A percentile compares a stretch with the other conserved stretches of the same genome.
Conservation (phyloP, 1,140 invertebrate genomes). For the Euschistus heros region DNA sequence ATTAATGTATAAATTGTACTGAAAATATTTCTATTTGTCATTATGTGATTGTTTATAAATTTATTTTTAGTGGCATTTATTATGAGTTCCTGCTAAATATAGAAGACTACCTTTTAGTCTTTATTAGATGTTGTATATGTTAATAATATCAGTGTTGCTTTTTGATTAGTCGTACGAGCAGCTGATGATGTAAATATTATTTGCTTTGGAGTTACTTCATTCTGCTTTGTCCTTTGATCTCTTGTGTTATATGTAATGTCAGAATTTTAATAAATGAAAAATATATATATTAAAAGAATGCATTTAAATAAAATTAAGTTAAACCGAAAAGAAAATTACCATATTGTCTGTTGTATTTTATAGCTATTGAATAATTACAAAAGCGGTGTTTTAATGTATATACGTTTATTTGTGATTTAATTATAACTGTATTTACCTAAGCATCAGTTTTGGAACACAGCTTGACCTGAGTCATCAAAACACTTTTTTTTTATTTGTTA, state of each 20-base stretch:
- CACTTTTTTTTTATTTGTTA: too few relatives aligned
- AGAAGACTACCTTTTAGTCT: not conserved
- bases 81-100: slow-evolving; percentile 17
- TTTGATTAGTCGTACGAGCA: slow-evolving; percentile 3
- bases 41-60: slow-evolving; percentile 6
- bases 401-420: too few relatives aligned
- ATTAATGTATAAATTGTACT: not conserved
- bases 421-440: too few relatives aligned
- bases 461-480: too few relatives aligned
- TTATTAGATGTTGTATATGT: not conserved
- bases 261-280: not conserved
- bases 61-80: slow-evolving; percentile 11
- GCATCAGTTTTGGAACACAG: too few relatives aligned
- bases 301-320: too few relatives aligned
- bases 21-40: not conserved
- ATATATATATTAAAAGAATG: too few relatives aligned
- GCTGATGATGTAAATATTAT: slow-evolving; percentile 12
- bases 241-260: slow-evolving; percentile 12
- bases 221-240: slow-evolving; percentile 18
- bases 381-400: too few relatives aligned
- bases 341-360: too few relatives aligned
- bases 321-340: too few relatives aligned
- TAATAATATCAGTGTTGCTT: slow-evolving; percentile 13
- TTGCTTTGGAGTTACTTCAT: not conserved
- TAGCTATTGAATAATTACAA: too few relatives aligned